Evolutionary conservation across 2,888 invertebrate species (phyloP), one percentile per base, ranked within the genome.

Genomic region (Cephus runcator): DNA sequence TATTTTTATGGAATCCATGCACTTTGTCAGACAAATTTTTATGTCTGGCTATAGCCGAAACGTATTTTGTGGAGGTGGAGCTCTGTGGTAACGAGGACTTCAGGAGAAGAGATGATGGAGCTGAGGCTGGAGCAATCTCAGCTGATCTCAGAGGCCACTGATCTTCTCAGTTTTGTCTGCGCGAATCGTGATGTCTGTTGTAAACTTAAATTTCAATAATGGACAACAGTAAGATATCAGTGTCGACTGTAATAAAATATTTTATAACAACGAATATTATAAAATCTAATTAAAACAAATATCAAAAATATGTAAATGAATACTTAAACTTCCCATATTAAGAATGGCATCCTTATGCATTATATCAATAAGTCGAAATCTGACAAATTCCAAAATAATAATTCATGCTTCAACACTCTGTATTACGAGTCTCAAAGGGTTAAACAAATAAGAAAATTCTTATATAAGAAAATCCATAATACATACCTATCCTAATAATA

Each of bases 111-210:
- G 34, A 76, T 31, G 75, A 73, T 33, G 76, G 75, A 33, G 3
- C 33, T 40, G 76, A 30, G 34, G 68, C 73, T 75, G 15, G 71
- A 78, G 71, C 78, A 76, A 76, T 76, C 78, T 78, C 78, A 76
- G 78, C 75, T 78, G 78, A 78, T 76, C 73, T 71, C 76, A 33
- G 73, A 56, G 75, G 33, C 33, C 12, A 71, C 71, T 23, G 71
- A 34, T 71, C 31, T 23, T 71, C 31, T 31, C 71, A 31, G 75
- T 77, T 77, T 40, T 69, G 36, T 34, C 69, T 75, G 56, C 69
- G 69, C 71, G 56, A 75, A 56, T 77, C 69, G 30, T 71, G 71
- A 40, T 69, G 6, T 36, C 69, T 77, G 71, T 75, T 75, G 2
- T 77, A 34, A 34, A 71, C 11, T 30, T 6, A 71, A 4, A 33